Percentiles rank a stretch among this genome's conserved stretches.
phyloP scores from a whole-genome alignment of 1,140 invertebrate species.

The Pogonus chalceus region DNA sequence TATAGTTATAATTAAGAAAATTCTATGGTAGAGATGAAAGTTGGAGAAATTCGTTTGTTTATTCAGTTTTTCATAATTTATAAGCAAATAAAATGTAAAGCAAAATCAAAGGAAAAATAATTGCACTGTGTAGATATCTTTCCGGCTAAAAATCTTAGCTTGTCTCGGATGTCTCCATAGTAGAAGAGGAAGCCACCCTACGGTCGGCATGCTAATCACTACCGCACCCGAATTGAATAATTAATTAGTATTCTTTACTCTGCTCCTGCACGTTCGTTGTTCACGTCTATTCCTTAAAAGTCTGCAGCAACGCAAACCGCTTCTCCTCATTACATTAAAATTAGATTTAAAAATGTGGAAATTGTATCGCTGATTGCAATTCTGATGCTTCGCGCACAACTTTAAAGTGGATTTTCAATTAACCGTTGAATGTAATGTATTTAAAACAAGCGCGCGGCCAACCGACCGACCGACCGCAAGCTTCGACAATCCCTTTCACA shows the following conservation, averaged over 20 bases:
- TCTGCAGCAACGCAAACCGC: conserved; percentile 12
- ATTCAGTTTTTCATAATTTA: no score
- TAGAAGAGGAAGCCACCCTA: conserved; percentile 8
- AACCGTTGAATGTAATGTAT: conserved; percentile 33
- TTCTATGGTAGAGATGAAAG: no score
- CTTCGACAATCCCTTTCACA: not conserved
- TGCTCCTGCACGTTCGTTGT: conserved; percentile 20
- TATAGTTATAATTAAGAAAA: no score
- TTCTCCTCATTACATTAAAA: conserved; percentile 35
- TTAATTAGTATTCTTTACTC: conserved; percentile 38
- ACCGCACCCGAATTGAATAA: conserved; percentile 31
- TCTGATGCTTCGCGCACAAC: conserved; percentile 22
- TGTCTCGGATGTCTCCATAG: no score
- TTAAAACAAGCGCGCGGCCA: conserved; percentile 21
- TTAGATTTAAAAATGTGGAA: conserved; percentile 39
- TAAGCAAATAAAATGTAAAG: no score
- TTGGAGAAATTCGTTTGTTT: no score
- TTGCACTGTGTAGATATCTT: no score
- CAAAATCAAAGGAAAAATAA: no score
- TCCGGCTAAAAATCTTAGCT: no score
- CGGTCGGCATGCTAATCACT: conserved; percentile 33
- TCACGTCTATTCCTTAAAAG: not conserved
- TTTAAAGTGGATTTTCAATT: conserved; percentile 35
- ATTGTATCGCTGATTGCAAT: conserved; percentile 37
- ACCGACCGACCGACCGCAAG: no score